These are phyloP conservation scores for Nothocercus julius DNA, from an alignment of 2,113 vertebrate genomes.

Conservation along the genomic window DNA sequence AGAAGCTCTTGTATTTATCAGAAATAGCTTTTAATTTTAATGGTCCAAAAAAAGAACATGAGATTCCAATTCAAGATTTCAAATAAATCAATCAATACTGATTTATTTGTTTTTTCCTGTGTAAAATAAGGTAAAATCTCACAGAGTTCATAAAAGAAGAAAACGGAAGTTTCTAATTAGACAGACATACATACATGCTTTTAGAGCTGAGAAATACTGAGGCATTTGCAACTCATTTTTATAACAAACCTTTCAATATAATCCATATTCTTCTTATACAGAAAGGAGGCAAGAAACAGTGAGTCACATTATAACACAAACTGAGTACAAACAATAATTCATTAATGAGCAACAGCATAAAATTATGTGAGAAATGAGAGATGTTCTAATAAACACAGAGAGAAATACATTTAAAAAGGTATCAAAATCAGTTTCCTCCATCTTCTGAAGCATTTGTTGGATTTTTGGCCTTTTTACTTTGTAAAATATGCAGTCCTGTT, in stretches of 20 bases:
- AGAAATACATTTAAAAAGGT: neutral
- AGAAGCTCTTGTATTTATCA: neutral
- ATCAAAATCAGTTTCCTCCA: neutral
- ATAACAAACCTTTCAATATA: neutral
- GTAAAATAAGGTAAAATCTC: neutral
- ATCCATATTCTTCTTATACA: neutral
- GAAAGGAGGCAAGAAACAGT: neutral
- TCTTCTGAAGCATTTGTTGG: neutral
- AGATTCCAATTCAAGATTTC: neutral
- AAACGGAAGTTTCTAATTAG: neutral
- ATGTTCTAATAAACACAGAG: neutral
- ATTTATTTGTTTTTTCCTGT: neutral
- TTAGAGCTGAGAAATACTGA: neutral
- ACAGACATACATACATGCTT: neutral
- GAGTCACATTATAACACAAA: neutral
- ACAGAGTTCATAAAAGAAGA: neutral
- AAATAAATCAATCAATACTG: neutral
- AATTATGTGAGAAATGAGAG: neutral
- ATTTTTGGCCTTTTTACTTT: neutral
- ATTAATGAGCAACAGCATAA: neutral
- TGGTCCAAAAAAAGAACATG: neutral
- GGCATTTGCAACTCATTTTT: neutral
- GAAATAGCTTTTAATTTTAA: neutral
- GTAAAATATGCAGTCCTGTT: neutral
- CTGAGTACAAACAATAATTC: neutral